Evolutionary conservation across 1,140 invertebrate species (phyloP).

Genomic region (Drosophila aff.): DNA sequence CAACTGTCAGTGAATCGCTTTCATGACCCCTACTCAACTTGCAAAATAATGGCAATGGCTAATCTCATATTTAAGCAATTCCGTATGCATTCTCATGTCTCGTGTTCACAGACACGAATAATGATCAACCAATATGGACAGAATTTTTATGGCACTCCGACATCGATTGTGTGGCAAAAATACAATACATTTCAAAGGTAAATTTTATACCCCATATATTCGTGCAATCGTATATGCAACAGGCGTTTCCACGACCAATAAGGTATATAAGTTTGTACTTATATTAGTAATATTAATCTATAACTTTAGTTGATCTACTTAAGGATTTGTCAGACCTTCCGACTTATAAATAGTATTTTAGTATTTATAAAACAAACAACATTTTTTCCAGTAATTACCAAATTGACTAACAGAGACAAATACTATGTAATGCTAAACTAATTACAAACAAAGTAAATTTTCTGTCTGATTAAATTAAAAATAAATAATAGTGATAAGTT

Average conservation of each 20-base stretch:
- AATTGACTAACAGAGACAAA: no score
- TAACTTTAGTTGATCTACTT: neutral
- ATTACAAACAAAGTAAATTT: neutral
- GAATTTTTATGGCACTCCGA: slow-evolving; percentile 14
- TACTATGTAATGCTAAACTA: neutral
- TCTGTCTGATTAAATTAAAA: no score
- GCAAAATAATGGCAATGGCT: slow-evolving; percentile 8
- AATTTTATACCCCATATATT: neutral
- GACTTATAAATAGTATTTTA: neutral
- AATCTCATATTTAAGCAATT: slow-evolving; percentile 4
- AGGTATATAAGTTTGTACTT: neutral
- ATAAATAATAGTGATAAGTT: neutral
- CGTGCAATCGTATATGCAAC: neutral
- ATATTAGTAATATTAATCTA: neutral
- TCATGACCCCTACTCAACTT: neutral
- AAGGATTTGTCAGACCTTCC: neutral
- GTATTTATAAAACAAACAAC: no score
- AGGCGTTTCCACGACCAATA: neutral
- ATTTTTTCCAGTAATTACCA: no score
- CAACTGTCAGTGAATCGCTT: neutral
- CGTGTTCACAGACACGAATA: neutral
- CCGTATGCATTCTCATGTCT: slow-evolving; percentile 14
- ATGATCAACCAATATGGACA: slow-evolving; percentile 31
- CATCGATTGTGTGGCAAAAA: slow-evolving; percentile 23
- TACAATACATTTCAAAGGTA: slow-evolving; percentile 23